Base-by-base conservation (phyloP, 2,113 vertebrate species). In the Desmodus rotundus region DNA sequence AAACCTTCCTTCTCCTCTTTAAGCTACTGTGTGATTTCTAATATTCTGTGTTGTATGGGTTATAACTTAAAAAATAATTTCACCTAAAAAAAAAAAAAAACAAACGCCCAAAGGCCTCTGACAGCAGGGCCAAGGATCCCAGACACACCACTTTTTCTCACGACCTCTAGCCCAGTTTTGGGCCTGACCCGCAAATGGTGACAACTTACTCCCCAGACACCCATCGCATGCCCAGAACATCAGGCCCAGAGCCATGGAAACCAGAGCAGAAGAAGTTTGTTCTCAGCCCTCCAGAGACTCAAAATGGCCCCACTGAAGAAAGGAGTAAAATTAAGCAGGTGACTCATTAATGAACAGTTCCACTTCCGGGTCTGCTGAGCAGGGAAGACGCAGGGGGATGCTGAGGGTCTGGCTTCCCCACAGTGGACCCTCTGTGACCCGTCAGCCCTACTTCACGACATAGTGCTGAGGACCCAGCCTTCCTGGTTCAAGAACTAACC, bases 31-130 rank as follows among this genome's bases (percentile, higher is more conserved):
- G 12, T 58, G 45, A 31, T 85, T 91, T 52, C 74, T 74, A 68
- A n/a, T 54, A 76, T 85, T 74, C 74, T 93, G 26, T 19, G 58
- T 17, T 26, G 14, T 13, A 28, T 28, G 56, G 50, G 67, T 91
- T 72, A 13, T 7, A 20, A 83, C 61, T 76, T 68, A 26, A 63
- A 95, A 56, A 81, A 36, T 22, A 45, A 31, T 95, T 85, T 91
- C 58, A 76, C 72, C 78, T 74, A 11, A 52, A 61, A 61, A 56
- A 52, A 50, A 50, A 50, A 65, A 63, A 85, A n/a, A n/a, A n/a
- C n/a, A n/a, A 43, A 65, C 24, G 38, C 50, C 58, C 65, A 70
- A 82, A 68, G 28, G 24, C 26, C 31, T n/a, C 74, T 52, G 24
- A 65, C 15, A 38, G 22, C 31, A 45, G 12, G 20, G 36, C 4